phyloP scores from a whole-genome alignment of 2,113 vertebrate species.

The Tetrao urogallus region DNA sequence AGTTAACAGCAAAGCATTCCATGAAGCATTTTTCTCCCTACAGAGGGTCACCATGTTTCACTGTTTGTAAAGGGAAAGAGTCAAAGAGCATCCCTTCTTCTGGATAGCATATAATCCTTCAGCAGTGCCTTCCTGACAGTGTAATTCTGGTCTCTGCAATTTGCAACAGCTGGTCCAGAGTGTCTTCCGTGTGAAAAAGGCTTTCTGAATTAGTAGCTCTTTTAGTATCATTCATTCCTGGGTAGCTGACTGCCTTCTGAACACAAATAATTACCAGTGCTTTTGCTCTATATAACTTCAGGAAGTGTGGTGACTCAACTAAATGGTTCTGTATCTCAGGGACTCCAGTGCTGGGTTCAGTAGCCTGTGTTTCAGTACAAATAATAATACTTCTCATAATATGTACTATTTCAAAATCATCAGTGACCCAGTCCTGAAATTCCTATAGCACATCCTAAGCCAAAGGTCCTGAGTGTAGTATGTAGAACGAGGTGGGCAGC shows the following conservation, averaged over 20 bases:
- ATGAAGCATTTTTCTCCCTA: not conserved
- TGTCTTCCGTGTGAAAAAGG: not conserved
- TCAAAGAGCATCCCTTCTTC: not conserved
- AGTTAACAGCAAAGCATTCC: not conserved
- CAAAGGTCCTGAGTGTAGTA: not conserved
- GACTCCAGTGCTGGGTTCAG: not conserved
- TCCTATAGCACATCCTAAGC: not conserved
- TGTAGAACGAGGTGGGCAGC: not conserved
- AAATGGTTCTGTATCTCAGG: not conserved
- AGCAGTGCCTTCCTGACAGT: not conserved
- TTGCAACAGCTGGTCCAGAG: not conserved
- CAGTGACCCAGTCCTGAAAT: not conserved
- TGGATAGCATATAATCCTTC: not conserved
- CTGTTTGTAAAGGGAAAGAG: not conserved
- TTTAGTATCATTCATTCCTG: accelerated
- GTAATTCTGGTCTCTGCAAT: not conserved
- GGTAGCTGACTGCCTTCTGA: not conserved
- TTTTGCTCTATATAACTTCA: not conserved
- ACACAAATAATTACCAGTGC: not conserved
- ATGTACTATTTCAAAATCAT: not conserved
- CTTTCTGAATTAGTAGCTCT: not conserved
- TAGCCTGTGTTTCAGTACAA: not conserved
- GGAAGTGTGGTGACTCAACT: not conserved
- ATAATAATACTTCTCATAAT: not conserved
- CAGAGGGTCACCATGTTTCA: not conserved